phyloP scores from a whole-genome alignment of 2,888 invertebrate genomes.

The Cephalotes varians region DNA sequence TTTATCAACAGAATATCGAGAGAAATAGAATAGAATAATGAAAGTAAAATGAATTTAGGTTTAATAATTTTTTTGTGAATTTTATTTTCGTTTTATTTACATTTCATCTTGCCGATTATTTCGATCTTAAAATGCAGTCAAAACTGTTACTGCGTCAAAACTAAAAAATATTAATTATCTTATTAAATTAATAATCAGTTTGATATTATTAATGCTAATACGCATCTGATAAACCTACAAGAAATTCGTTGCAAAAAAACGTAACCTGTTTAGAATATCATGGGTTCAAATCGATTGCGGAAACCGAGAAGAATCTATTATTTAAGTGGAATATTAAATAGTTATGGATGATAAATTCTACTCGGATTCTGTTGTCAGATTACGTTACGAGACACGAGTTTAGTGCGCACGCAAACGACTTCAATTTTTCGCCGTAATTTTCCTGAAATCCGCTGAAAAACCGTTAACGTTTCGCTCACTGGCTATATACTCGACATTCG shows the following conservation, averaged over 20 bases:
- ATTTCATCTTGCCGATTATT: no score
- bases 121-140: no score
- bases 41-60: no score
- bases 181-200: no score
- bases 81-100: no score
- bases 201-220: neutral
- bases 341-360: neutral
- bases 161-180: no score
- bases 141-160: no score
- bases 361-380: neutral
- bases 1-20: neutral
- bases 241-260: neutral
- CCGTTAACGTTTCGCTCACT: neutral
- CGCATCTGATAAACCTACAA: neutral
- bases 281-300: neutral
- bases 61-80: no score
- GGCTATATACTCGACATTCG: no score
- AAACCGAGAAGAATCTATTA: neutral
- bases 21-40: neutral
- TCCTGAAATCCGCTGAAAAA: neutral
- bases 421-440: neutral
- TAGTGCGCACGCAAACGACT: neutral
- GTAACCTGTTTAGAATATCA: no score
- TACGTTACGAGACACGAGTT: neutral
- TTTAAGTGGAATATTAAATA: neutral